These are phyloP conservation scores for Rhimphoctona megacephalus DNA, from an alignment of 2,888 invertebrate species.

Conservation along the genomic window DNA sequence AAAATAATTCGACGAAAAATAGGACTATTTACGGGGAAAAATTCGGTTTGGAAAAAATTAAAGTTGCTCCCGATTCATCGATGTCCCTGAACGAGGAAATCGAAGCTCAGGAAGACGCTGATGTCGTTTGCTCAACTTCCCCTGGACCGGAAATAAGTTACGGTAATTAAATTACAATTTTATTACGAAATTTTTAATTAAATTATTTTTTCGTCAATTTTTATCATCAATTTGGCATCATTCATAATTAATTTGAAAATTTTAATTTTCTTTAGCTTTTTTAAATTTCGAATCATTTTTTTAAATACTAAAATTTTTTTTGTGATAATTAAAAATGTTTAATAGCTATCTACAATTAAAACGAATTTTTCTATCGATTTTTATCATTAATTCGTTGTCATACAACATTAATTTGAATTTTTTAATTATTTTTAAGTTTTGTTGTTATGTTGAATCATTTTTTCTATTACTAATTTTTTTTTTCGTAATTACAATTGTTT, in stretches of 20 bases:
- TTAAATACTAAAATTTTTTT: not conserved
- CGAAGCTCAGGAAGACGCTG: slow-evolving; percentile 77
- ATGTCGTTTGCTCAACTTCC: slow-evolving; percentile 79
- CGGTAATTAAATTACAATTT: slow-evolving; percentile 74
- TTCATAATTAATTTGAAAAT: no score
- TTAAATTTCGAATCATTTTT: not conserved
- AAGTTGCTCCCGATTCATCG: slow-evolving; percentile 80
- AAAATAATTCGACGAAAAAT: slow-evolving; percentile 69
- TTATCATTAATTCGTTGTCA: not conserved
- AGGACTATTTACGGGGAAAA: slow-evolving; percentile 53
- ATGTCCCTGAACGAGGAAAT: slow-evolving; percentile 79
- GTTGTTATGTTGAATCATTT: not conserved
- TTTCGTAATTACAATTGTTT: no score
- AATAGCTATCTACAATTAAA: not conserved
- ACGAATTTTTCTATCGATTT: not conserved
- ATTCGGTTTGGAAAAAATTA: slow-evolving; percentile 73
- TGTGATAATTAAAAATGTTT: no score
- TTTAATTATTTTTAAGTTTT: not conserved
- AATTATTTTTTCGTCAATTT: not conserved
- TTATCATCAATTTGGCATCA: not conserved
- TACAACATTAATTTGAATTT: no score
- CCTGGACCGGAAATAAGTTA: slow-evolving; percentile 80
- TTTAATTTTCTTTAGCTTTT: not conserved
- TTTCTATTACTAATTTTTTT: not conserved
- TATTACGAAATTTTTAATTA: not conserved